Evolutionary conservation across 2,888 invertebrate genomes (phyloP).

Genomic region (Auanema sp.): DNA sequence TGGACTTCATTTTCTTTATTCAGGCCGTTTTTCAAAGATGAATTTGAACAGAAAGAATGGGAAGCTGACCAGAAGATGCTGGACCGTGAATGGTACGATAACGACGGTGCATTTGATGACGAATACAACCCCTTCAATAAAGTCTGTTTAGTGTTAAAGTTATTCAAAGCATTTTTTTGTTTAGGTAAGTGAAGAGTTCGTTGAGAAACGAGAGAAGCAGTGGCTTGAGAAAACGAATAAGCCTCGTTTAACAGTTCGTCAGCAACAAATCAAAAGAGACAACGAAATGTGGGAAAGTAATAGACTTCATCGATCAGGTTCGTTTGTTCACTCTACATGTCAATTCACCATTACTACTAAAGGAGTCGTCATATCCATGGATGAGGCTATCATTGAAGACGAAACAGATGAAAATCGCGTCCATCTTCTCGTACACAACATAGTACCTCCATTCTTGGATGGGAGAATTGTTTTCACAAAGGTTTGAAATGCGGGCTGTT

Average conservation of each 20-base stretch:
- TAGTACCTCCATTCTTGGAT: conserved; percentile 96
- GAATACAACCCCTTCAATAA: conserved; percentile 82
- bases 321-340: neutral
- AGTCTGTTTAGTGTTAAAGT: conserved; percentile 23
- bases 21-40: conserved; percentile 63
- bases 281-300: conserved; percentile 98
- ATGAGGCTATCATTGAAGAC: conserved; percentile 67
- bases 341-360: conserved; percentile 11
- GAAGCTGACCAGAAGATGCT: conserved; percentile 82
- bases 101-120: conserved; percentile 83
- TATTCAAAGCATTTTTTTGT: neutral
- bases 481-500: conserved; percentile 27
- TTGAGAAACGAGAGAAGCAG: conserved; percentile 88
- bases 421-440: conserved; percentile 93
- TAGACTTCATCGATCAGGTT: conserved; percentile 81
- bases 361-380: conserved; percentile 71
- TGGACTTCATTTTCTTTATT: neutral
- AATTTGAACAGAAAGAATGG: conserved; percentile 81
- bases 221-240: conserved; percentile 78
- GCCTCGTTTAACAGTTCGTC: conserved; percentile 85
- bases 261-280: conserved; percentile 90
- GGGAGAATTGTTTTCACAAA: conserved; percentile 98
- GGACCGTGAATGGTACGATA: conserved; percentile 94
- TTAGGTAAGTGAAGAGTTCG: conserved; percentile 77
- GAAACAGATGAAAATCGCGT: conserved; percentile 89